Base-by-base conservation (phyloP, 2,888 invertebrate species). In the Cactoblastis cactorum region DNA sequence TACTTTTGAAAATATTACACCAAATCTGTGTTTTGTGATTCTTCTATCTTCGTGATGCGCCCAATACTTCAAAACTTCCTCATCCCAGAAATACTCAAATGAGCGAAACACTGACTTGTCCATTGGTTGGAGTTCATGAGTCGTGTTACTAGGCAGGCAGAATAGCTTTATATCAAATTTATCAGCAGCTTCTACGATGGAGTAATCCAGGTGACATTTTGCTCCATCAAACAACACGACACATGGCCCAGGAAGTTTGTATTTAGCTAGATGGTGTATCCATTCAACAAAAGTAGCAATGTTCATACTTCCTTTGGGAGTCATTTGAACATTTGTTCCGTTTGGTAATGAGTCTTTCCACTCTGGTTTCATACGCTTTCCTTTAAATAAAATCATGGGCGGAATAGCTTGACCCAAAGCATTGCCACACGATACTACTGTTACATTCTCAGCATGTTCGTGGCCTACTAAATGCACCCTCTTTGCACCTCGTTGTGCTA, bases 111-210 rank as follows among this genome's bases (percentile, higher is more conserved):
- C 38, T 5, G 18, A 11, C 55, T 73, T 74, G 57, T 73, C 71
- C 57, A 75, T 58, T 2, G 71, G 71, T 52, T 75, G 74, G 1
- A 76, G 55, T 48, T 74, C 71, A 55, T 75, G 74, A 0, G 74
- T 74, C 0, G 71, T 74, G 48, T 78, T 78, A 39, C 67, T 67
- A 11, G 71, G 74, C 28, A 80, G 54, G 56, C 77, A 76, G 49
- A 63, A 71, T 41, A 74, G 56, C 46, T 55, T 61, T 39, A 75
- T 65, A 15, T 56, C 61, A 11, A 11, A 19, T 19, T 38, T 18
- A 1, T 38, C 38, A 11, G 38, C 38, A 11, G n/a, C 28, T 22
- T 45, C 46, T n/a, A 67, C 67, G 51, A 74, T 72, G 15, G 54
- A 57, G 45, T 55, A 51, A 48, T 52, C 52, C 33, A 53, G 12